Conservation (phyloP, 1,140 invertebrate species). For the Lanistes nyassanus region DNA sequence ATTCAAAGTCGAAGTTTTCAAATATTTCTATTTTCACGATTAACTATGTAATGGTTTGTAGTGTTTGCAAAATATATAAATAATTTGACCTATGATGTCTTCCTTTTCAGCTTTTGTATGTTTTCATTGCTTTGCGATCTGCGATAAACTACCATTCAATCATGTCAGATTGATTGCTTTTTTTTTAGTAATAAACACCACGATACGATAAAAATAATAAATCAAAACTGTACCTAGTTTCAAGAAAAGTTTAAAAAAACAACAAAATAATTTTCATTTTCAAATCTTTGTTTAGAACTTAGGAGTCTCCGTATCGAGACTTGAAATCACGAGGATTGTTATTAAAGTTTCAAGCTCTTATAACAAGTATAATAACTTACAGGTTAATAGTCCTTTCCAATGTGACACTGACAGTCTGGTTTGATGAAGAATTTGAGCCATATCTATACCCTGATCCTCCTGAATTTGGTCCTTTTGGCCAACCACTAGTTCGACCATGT, state of each 20-base stretch:
- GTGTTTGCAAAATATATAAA: no score
- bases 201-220: background rate
- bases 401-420: slow-evolving; percentile 33
- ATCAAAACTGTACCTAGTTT: background rate
- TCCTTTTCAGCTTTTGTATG: no score
- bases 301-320: background rate
- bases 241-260: no score
- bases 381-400: slow-evolving; percentile 43
- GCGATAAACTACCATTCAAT: background rate
- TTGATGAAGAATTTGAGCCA: slow-evolving; percentile 26
- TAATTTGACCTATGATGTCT: no score
- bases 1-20: no score
- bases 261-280: background rate
- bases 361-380: no score
- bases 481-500: slow-evolving; percentile 31
- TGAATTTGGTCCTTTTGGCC: slow-evolving; percentile 34
- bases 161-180: background rate
- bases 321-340: background rate
- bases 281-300: background rate
- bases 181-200: no score
- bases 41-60: no score
- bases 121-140: background rate
- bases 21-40: no score
- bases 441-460: slow-evolving; percentile 4
- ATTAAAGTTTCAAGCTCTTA: background rate